Evolutionary conservation across 2,113 vertebrate genomes (phyloP).

Genomic region (Cheirogaleus medius): DNA sequence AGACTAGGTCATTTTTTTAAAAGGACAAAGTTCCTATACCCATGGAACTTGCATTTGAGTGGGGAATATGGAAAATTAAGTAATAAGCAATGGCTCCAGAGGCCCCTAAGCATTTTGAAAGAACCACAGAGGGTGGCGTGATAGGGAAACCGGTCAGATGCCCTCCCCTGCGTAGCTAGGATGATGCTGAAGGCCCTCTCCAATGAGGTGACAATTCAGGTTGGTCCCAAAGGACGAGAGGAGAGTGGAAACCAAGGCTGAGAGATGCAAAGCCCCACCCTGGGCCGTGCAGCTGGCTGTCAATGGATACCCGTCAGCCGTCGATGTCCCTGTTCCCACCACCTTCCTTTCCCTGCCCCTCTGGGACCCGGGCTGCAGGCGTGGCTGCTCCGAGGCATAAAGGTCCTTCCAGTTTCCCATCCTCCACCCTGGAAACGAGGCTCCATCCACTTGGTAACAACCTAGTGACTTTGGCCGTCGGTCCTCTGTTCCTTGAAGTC

Average conservation of each 20-base stretch:
- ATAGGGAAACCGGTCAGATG: rapidly evolving
- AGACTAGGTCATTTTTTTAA: neutral
- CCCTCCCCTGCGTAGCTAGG: rapidly evolving
- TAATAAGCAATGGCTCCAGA: rapidly evolving
- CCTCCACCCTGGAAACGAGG: neutral
- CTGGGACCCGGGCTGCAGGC: rapidly evolving
- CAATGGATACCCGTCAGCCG: rapidly evolving
- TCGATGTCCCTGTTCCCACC: rapidly evolving
- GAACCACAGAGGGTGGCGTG: rapidly evolving
- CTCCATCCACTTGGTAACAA: rapidly evolving
- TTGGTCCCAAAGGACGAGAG: rapidly evolving
- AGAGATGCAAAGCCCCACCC: neutral
- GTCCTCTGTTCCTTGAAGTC: neutral
- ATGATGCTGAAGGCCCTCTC: neutral
- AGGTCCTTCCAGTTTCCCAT: neutral
- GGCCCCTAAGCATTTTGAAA: rapidly evolving
- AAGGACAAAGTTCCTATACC: neutral
- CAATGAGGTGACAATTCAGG: neutral
- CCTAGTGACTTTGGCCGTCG: neutral
- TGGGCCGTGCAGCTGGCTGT: neutral
- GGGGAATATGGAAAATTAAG: neutral
- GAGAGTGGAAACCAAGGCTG: neutral
- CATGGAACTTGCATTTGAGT: rapidly evolving
- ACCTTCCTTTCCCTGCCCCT: rapidly evolving
- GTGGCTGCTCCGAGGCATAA: rapidly evolving